A percentile compares a stretch with the other conserved stretches of the same genome.
These are phyloP conservation scores for Brachycybe producta DNA, from an alignment of 2,888 invertebrate genomes.

Conservation along the genomic window DNA sequence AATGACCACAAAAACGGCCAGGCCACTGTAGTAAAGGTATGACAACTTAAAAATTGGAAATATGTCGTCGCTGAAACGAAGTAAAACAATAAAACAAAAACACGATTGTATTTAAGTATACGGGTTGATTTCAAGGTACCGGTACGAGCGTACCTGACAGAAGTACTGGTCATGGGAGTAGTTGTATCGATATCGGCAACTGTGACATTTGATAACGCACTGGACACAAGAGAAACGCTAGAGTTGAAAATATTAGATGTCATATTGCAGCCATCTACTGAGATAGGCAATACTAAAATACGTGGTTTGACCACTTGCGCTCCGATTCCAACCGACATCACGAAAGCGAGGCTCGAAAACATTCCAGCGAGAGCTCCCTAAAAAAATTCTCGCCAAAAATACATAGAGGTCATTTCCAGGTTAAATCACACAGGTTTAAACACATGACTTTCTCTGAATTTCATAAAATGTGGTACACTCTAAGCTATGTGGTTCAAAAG, in stretches of 20 bases:
- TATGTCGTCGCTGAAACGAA: background rate
- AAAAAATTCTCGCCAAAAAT: no score
- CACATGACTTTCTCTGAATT: no score
- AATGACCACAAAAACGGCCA: slow-evolving; percentile 8
- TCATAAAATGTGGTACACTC: no score
- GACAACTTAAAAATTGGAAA: slow-evolving; percentile 9
- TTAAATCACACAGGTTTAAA: background rate
- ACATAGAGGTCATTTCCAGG: background rate
- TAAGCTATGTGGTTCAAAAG: no score
- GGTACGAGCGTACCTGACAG: background rate
- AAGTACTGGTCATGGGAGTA: background rate
- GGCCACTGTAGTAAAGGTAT: slow-evolving; percentile 15
- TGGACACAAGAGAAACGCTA: background rate
- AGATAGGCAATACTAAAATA: slow-evolving; percentile 25
- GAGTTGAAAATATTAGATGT: background rate
- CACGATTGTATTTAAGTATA: no score
- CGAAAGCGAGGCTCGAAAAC: slow-evolving; percentile 12
- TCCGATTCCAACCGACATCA: slow-evolving; percentile 16
- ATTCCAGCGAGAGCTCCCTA: slow-evolving; percentile 14
- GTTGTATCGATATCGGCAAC: background rate
- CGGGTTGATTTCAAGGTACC: no score
- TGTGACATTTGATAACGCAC: background rate
- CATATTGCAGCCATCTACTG: slow-evolving; percentile 27
- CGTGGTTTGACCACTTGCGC: slow-evolving; percentile 21
- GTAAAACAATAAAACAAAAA: no score